These are phyloP conservation scores for Lamprologus ornatipinnis DNA, from an alignment of 2,113 vertebrate genomes.

Conservation along the genomic window DNA sequence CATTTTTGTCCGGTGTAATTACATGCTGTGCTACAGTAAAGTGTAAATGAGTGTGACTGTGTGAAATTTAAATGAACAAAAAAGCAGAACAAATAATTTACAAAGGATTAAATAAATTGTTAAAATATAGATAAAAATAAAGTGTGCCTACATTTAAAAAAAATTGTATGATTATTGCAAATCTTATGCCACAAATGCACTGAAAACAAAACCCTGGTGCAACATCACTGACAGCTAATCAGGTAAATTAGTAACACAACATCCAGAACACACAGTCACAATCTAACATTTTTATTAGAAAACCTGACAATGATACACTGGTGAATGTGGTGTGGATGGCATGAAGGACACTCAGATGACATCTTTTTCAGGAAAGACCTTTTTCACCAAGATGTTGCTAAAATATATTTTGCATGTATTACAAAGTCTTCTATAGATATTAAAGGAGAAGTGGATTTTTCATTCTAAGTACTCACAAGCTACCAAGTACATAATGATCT, in stretches of 20 bases:
- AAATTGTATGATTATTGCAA: rapidly evolving
- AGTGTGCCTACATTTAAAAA: rapidly evolving
- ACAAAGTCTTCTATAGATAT: background rate
- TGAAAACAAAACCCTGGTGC: background rate
- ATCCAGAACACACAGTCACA: background rate
- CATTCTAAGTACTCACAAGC: background rate
- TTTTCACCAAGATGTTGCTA: background rate
- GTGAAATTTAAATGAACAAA: background rate
- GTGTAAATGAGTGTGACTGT: background rate
- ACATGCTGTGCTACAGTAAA: background rate
- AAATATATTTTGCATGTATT: background rate
- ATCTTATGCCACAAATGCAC: background rate
- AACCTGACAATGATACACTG: background rate
- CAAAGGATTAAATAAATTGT: background rate
- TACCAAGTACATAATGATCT: background rate
- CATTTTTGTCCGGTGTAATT: background rate
- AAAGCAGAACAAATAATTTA: background rate
- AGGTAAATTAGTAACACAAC: background rate
- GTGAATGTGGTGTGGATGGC: background rate
- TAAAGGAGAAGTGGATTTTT: background rate
- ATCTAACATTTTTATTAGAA: background rate
- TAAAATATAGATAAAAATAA: background rate
- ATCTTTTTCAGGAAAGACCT: background rate
- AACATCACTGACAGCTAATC: background rate
- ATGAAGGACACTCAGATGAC: background rate